Conservation (phyloP, 2,113 vertebrate genomes). For the Sturnira hondurensis region DNA sequence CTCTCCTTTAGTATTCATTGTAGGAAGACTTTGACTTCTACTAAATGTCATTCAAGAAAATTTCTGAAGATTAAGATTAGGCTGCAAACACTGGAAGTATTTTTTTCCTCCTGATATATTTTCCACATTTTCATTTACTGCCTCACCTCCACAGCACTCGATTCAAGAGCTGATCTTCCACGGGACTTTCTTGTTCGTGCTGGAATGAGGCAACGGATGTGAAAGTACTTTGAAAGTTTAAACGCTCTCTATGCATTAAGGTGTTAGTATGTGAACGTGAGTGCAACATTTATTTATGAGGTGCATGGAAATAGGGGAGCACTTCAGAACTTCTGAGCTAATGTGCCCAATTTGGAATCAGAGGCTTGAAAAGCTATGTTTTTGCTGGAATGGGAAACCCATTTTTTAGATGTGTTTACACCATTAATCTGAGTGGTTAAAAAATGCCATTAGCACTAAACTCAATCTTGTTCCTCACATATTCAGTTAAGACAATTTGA, state of each 20-base stretch:
- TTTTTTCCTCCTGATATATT: not conserved
- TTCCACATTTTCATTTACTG: not conserved
- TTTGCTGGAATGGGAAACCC: not conserved
- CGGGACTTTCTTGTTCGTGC: not conserved
- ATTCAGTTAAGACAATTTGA: conserved; percentile 7
- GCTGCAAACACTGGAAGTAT: not conserved
- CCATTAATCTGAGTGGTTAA: not conserved
- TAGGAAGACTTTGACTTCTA: not conserved
- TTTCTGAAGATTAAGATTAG: not conserved
- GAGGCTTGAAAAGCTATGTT: not conserved
- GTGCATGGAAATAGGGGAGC: not conserved
- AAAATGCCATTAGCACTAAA: not conserved
- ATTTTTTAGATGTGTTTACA: not conserved
- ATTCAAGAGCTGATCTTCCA: not conserved
- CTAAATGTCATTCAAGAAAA: conserved; percentile 1
- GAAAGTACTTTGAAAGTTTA: not conserved
- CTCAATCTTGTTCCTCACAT: not conserved
- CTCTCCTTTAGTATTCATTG: conserved; percentile 8
- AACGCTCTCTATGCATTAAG: not conserved
- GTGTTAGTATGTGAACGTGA: conserved; percentile 1
- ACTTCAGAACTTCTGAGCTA: conserved; percentile 23
- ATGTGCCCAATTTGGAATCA: conserved; percentile 27
- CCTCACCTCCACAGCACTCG: not conserved
- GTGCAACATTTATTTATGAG: conserved; percentile 14
- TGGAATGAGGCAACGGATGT: conserved; percentile 25